Percentiles rank a stretch among this genome's conserved stretches.
Conservation (phyloP, 2,888 invertebrate genomes). For the Stenodera caucasica region DNA sequence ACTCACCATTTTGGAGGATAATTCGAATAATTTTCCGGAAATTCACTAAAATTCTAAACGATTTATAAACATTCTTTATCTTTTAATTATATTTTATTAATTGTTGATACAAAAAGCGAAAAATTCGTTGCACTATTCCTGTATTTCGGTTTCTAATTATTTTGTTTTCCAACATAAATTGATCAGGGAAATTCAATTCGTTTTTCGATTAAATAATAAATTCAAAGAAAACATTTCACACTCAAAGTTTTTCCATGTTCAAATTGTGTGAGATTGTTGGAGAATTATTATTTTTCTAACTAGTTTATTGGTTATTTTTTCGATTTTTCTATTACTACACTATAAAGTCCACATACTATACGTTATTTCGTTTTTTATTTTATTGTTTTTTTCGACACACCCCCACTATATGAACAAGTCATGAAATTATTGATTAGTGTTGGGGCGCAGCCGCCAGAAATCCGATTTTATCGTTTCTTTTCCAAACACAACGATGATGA, state of each 20-base stretch:
- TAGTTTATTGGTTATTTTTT: conserved; percentile 24
- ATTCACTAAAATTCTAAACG: neutral
- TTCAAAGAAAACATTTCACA: too few relatives aligned
- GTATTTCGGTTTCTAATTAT: too few relatives aligned
- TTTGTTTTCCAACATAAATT: too few relatives aligned
- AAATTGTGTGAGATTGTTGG: too few relatives aligned
- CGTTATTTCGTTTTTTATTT: conserved; percentile 17
- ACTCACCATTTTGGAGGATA: neutral
- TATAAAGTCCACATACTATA: conserved; percentile 7
- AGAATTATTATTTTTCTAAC: too few relatives aligned
- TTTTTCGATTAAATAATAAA: too few relatives aligned
- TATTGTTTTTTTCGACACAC: conserved; percentile 44
- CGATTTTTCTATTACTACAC: conserved; percentile 28
- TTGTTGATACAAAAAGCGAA: too few relatives aligned
- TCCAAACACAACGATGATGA: conserved; percentile 4
- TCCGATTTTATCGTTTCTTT: neutral
- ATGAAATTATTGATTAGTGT: conserved; percentile 49
- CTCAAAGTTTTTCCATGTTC: too few relatives aligned
- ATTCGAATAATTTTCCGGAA: neutral
- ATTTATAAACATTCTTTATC: neutral
- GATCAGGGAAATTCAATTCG: too few relatives aligned
- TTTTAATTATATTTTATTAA: too few relatives aligned
- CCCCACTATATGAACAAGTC: conserved; percentile 45
- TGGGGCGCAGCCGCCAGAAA: conserved; percentile 49
- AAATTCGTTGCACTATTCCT: neutral